Evolutionary conservation across 2,888 invertebrate genomes (phyloP).

Genomic region (Deroplatys truncata): DNA sequence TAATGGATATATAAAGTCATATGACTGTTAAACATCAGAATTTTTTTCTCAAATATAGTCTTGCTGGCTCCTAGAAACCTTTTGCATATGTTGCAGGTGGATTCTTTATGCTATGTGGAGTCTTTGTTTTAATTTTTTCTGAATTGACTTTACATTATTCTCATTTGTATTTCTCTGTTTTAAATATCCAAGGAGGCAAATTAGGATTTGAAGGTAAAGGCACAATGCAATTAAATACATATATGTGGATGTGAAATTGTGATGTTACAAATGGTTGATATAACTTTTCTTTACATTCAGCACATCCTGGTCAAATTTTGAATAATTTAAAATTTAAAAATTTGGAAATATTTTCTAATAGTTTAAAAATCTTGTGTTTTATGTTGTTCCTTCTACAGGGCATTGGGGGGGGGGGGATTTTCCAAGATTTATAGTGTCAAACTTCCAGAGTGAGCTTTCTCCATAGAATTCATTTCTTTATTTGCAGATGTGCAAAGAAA

Average conservation of each 20-base stretch:
- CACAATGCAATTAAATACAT: not conserved
- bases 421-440: not conserved
- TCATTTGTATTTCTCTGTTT: constrained; percentile 15
- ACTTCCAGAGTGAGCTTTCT: not conserved
- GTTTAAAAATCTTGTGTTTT: not conserved
- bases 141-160: not conserved
- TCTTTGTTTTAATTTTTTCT: not conserved
- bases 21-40: too few species aligned
- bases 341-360: too few species aligned
- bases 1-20: too few species aligned
- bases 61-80: too few species aligned
- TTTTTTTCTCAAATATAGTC: too few species aligned
- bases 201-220: constrained; percentile 47
- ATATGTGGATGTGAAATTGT: not conserved
- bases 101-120: not conserved
- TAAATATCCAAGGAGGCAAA: constrained; percentile 30
- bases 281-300: not conserved
- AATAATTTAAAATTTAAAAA: not conserved
- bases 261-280: not conserved
- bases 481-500: not conserved
- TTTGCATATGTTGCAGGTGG: too few species aligned
- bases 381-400: not conserved
- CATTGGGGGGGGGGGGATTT: not conserved
- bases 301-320: not conserved
- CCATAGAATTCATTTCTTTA: not conserved